A percentile compares a stretch with the other conserved stretches of the same genome.
These are phyloP conservation scores for Drosophila parabipectinata DNA, from an alignment of 1,140 invertebrate genomes.

Conservation along the genomic window DNA sequence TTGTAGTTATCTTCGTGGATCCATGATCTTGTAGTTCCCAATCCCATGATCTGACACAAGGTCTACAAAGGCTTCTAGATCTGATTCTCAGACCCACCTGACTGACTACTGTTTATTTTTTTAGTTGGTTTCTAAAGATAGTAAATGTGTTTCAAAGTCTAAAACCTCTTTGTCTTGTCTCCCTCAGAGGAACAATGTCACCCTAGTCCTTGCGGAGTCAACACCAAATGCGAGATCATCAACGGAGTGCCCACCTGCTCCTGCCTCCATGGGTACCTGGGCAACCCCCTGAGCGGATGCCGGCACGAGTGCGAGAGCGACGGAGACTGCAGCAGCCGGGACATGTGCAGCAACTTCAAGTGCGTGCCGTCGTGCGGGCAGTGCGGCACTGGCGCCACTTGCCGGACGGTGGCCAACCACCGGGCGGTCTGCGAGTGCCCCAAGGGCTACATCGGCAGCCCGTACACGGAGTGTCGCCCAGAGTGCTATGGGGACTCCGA, in stretches of 20 bases:
- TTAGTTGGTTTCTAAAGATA: too few species aligned
- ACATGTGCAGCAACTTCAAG: conserved; percentile 90
- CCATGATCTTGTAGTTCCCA: too few species aligned
- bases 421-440: conserved; percentile 92
- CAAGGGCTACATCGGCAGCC: conserved; percentile 90
- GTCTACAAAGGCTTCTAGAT: too few species aligned
- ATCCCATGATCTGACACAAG: too few species aligned
- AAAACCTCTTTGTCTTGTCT: too few species aligned
- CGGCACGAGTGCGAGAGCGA: conserved; percentile 90
- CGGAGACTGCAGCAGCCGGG: conserved; percentile 88
- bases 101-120: too few species aligned
- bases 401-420: conserved; percentile 90
- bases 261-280: conserved; percentile 89
- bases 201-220: conserved; percentile 91
- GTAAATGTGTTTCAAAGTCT: too few species aligned
- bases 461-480: conserved; percentile 88
- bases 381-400: conserved; percentile 92
- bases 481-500: conserved; percentile 90
- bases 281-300: conserved; percentile 90
- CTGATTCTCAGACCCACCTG: too few species aligned
- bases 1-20: too few species aligned
- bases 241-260: conserved; percentile 90
- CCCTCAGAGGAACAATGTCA: conserved; percentile 90
- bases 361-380: conserved; percentile 91
- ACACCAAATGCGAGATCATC: conserved; percentile 91